Evolutionary conservation across 2,888 invertebrate genomes (phyloP).

Genomic region (Drosophila borborema): DNA sequence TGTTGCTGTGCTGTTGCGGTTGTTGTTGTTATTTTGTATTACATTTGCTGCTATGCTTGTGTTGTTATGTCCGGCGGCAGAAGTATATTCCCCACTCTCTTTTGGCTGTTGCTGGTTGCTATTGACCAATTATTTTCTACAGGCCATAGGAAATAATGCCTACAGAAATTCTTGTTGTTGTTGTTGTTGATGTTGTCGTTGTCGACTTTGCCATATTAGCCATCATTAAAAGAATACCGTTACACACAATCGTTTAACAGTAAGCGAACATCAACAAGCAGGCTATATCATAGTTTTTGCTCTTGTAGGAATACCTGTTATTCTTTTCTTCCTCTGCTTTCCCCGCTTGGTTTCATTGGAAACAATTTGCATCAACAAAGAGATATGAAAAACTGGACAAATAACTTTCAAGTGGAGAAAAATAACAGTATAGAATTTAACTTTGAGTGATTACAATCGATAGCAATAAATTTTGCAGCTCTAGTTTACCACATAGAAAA

Average conservation of each 20-base stretch:
- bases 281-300: conserved; percentile 28
- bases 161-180: conserved; percentile 27
- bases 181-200: conserved; percentile 22
- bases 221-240: conserved; percentile 57
- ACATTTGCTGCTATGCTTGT: conserved; percentile 37
- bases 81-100: conserved; percentile 39
- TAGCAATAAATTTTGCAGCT: conserved; percentile 40
- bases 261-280: conserved; percentile 29
- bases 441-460: conserved; percentile 68
- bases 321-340: conserved; percentile 1
- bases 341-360: neutral
- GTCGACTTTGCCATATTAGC: conserved; percentile 56
- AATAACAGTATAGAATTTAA: conserved; percentile 36
- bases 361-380: conserved; percentile 57
- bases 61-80: conserved; percentile 61
- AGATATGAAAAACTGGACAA: conserved; percentile 3
- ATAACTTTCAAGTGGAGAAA: conserved; percentile 11
- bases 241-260: conserved; percentile 49
- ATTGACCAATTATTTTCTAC: conserved; percentile 54
- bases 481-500: conserved; percentile 1
- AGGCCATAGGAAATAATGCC: conserved; percentile 38
- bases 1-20: conserved; percentile 17
- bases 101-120: conserved; percentile 13
- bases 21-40: conserved; percentile 52
- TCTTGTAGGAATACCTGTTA: conserved; percentile 11